Percentiles rank a stretch among this genome's conserved stretches.
phyloP scores from a whole-genome alignment of 2,113 vertebrate species.

The Eupsittula cactorum region DNA sequence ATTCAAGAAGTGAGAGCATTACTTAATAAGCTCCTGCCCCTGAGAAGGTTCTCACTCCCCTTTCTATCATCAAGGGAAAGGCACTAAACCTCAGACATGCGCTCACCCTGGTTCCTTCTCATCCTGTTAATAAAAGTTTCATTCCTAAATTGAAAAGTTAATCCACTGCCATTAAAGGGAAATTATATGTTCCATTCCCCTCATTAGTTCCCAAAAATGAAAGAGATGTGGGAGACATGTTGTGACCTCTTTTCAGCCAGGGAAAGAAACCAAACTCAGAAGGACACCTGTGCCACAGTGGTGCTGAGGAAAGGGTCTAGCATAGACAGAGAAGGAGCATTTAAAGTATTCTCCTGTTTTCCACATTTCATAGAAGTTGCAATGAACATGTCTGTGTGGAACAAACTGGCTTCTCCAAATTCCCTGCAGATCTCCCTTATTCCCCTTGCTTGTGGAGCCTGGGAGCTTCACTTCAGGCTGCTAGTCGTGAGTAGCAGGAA shows the following conservation, averaged over 20 bases:
- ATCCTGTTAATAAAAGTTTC: neutral
- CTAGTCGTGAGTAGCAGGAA: neutral
- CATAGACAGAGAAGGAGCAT: neutral
- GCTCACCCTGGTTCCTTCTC: neutral
- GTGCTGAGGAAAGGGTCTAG: neutral
- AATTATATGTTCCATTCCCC: neutral
- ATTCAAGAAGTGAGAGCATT: neutral
- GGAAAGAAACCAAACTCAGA: neutral
- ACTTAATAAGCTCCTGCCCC: neutral
- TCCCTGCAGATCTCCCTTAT: neutral
- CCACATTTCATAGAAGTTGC: neutral
- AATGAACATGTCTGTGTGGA: neutral
- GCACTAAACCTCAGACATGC: neutral
- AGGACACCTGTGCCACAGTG: neutral
- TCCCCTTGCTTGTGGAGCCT: neutral
- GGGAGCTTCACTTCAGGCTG: neutral
- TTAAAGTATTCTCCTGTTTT: neutral
- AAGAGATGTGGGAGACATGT: fast-evolving
- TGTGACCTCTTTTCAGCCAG: neutral
- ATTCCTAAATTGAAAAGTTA: neutral
- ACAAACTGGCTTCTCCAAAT: neutral
- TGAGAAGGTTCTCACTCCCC: neutral
- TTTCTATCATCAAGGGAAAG: neutral
- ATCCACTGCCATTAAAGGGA: neutral
- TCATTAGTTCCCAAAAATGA: neutral